Evolutionary conservation across 2,113 vertebrate species (phyloP).

Genomic region (Rhabdornis inornatus): DNA sequence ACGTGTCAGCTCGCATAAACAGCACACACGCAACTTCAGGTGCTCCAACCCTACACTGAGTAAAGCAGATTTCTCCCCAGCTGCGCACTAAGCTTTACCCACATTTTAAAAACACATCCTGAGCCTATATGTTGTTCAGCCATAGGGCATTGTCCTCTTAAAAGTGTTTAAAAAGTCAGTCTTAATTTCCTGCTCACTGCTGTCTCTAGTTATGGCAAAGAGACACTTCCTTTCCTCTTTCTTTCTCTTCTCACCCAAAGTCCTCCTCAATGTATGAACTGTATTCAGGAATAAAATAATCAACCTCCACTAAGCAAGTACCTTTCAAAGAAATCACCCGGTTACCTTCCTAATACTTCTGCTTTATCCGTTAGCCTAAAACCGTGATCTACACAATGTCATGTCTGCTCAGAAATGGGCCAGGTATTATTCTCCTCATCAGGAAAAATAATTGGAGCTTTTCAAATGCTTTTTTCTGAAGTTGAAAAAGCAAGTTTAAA

Average conservation of each 20-base stretch:
- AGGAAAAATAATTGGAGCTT: background rate
- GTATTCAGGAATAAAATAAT: background rate
- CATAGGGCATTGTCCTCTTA: background rate
- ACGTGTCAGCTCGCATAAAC: constrained; percentile 6
- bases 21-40: background rate
- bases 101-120: background rate
- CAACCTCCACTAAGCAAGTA: background rate
- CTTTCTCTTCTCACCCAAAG: background rate
- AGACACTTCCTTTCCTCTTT: background rate
- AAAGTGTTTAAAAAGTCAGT: background rate
- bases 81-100: background rate
- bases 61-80: background rate
- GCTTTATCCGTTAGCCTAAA: background rate
- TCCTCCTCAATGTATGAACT: background rate
- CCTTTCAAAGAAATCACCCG: background rate
- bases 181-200: background rate
- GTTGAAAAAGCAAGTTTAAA: background rate
- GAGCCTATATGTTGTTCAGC: background rate
- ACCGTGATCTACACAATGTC: rapidly evolving
- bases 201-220: background rate
- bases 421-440: background rate
- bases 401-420: rapidly evolving
- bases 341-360: background rate
- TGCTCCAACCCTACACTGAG: background rate
- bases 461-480: background rate